Evolutionary conservation across 2,113 vertebrate genomes (phyloP).

Genomic region (Oostethus manadensis): DNA sequence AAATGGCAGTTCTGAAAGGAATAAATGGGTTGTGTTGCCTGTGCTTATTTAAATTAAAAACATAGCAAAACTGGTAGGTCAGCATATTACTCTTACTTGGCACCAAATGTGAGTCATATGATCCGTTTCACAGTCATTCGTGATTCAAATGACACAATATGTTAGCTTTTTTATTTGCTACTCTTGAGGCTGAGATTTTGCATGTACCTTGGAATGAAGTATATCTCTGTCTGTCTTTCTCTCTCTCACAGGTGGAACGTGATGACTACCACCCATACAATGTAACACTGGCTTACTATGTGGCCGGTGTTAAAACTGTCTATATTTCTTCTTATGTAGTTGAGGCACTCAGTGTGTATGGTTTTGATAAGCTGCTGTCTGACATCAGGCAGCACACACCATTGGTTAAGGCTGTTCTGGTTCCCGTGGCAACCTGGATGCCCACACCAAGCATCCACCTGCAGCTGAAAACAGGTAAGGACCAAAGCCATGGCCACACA

Average conservation of each 20-base stretch:
- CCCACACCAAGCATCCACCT: conserved; percentile 77
- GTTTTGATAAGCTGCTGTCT: conserved; percentile 79
- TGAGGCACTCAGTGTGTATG: conserved; percentile 76
- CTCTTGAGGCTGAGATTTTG: background rate
- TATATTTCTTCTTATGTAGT: conserved; percentile 79
- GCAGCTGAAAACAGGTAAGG: conserved; percentile 89
- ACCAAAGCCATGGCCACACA: no score
- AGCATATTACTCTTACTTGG: no score
- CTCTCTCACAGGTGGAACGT: conserved; percentile 75
- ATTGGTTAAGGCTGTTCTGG: conserved; percentile 77
- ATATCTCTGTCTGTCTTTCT: conserved; percentile 8
- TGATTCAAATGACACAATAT: no score
- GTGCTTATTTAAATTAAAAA: no score
- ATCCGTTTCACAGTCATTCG: no score
- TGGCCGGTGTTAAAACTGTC: conserved; percentile 74
- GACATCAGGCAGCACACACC: conserved; percentile 82
- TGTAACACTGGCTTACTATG: conserved; percentile 86
- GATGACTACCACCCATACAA: conserved; percentile 81
- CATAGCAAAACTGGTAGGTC: no score
- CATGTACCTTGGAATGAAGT: background rate
- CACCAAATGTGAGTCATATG: no score
- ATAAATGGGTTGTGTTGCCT: no score
- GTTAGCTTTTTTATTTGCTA: no score
- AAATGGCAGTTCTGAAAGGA: no score
- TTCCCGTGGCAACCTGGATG: conserved; percentile 80